These are phyloP conservation scores for Agrochola lychnidis DNA, from an alignment of 2,888 invertebrate genomes.

Conservation along the genomic window DNA sequence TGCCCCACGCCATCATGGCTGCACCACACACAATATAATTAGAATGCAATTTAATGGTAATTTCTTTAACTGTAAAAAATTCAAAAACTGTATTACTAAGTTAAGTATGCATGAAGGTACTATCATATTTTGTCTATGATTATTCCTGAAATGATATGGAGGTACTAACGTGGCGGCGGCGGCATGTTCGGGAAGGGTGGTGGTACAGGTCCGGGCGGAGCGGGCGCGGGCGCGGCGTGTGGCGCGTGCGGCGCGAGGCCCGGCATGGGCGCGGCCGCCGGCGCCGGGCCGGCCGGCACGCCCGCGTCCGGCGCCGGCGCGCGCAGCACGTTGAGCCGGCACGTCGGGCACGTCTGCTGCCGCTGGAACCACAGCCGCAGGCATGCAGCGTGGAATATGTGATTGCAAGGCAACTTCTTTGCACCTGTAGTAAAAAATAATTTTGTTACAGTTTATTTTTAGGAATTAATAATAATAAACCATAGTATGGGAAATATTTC, in stretches of 20 bases:
- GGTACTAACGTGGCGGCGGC: constrained; percentile 81
- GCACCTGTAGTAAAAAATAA: constrained; percentile 88
- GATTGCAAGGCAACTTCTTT: constrained; percentile 99
- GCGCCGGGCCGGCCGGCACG: constrained; percentile 60
- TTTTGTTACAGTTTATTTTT: background rate
- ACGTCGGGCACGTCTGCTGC: constrained; percentile 99
- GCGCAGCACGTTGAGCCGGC: constrained; percentile 95
- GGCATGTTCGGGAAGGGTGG: constrained; percentile 84
- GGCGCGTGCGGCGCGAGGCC: constrained; percentile 63
- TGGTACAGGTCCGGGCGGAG: constrained; percentile 72
- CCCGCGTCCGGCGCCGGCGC: constrained; percentile 83
- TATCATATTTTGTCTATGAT: background rate
- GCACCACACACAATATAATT: constrained; percentile 39
- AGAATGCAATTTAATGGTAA: background rate
- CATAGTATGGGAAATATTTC: background rate
- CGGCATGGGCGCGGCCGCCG: constrained; percentile 58
- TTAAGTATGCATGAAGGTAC: background rate
- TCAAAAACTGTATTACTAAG: background rate
- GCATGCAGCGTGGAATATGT: constrained; percentile 99
- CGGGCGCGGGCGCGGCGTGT: constrained; percentile 68
- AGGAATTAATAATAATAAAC: background rate
- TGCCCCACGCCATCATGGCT: constrained; percentile 89
- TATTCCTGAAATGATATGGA: background rate
- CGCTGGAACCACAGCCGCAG: constrained; percentile 99
- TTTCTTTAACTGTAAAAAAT: background rate